phyloP scores from a whole-genome alignment of 2,113 vertebrate species.

The Pimephales promelas region DNA sequence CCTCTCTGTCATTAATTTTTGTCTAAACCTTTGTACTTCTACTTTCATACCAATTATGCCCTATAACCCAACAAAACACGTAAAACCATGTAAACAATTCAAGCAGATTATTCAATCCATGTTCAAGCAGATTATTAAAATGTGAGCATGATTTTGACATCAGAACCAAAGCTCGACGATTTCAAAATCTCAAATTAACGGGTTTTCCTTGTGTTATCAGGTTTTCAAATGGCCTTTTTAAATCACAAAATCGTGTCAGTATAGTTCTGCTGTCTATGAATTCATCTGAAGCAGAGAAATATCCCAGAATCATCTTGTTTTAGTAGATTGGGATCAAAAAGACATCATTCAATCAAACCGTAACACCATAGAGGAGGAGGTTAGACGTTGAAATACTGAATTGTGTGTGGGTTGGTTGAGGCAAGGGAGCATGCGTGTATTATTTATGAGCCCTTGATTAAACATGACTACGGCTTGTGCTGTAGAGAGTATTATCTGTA shows the following conservation, averaged over 20 bases:
- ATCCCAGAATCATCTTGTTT: background rate
- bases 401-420: slow-evolving; percentile 1
- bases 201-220: background rate
- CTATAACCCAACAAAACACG: background rate
- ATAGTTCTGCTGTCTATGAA: background rate
- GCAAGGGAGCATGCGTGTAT: slow-evolving; percentile 18
- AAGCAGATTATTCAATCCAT: too few relatives aligned
- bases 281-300: background rate
- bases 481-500: slow-evolving; percentile 1
- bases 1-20: too few relatives aligned
- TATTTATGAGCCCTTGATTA: slow-evolving; percentile 18
- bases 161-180: background rate
- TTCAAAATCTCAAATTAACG: background rate
- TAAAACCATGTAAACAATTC: background rate
- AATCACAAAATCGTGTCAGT: background rate
- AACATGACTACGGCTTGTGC: background rate
- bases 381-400: slow-evolving; percentile 4
- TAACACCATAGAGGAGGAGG: background rate
- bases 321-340: slow-evolving; percentile 1
- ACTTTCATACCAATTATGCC: background rate
- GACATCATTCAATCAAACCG: slow-evolving; percentile 13
- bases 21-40: too few relatives aligned
- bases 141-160: too few relatives aligned
- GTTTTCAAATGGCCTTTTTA: background rate
- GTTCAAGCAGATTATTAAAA: background rate